A percentile compares a stretch with the other conserved stretches of the same genome.
Evolutionary conservation across 1,140 invertebrate species (phyloP).

Genomic region (Drosophila persimilis): DNA sequence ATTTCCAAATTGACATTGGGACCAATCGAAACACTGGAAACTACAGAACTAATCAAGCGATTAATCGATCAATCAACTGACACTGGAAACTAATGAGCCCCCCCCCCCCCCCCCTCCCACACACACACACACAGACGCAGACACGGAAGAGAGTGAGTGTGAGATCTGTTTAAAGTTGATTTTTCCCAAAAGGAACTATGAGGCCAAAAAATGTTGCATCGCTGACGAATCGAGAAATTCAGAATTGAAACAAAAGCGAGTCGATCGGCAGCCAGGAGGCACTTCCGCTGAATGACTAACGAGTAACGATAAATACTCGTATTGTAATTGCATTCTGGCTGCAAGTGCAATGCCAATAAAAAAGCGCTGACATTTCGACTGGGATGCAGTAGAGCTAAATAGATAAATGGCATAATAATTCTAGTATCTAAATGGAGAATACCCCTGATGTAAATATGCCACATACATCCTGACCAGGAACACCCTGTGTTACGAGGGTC

Average conservation of each 20-base stretch:
- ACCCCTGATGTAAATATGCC: too few species aligned
- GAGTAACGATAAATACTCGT: neutral
- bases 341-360: slow-evolving; percentile 38
- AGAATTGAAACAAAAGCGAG: too few species aligned
- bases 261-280: slow-evolving; percentile 2
- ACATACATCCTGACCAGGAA: too few species aligned
- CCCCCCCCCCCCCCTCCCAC: neutral
- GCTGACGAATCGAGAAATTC: slow-evolving; percentile 40
- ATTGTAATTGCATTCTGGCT: slow-evolving; percentile 1
- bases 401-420: too few species aligned
- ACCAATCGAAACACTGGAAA: slow-evolving; percentile 25
- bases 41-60: slow-evolving; percentile 64
- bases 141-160: slow-evolving; percentile 4
- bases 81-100: slow-evolving; percentile 55
- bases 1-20: slow-evolving; percentile 58
- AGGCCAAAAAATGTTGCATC: slow-evolving; percentile 28
- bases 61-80: slow-evolving; percentile 77
- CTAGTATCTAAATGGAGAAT: too few species aligned
- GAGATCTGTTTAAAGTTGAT: slow-evolving; percentile 18
- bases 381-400: too few species aligned
- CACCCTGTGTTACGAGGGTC: too few species aligned
- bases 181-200: slow-evolving; percentile 41
- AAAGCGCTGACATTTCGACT: too few species aligned
- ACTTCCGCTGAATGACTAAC: slow-evolving; percentile 55
- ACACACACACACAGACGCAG: slow-evolving; percentile 10